Evolutionary conservation across 2,113 vertebrate genomes (phyloP), one percentile per base, ranked within the genome.

Genomic region (Ondatra zibethicus): DNA sequence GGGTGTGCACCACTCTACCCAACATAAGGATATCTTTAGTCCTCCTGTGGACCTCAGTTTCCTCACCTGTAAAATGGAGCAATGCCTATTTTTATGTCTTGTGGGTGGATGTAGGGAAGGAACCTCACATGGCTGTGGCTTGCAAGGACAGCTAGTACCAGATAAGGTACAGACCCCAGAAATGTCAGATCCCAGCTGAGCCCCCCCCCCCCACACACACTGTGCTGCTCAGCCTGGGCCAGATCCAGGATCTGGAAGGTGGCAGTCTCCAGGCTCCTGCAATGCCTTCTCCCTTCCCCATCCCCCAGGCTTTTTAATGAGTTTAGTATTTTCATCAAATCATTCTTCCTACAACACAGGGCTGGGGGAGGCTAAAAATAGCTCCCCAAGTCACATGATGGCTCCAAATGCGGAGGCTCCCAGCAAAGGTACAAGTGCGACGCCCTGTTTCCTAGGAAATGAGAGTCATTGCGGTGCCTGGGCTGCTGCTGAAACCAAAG

Each of bases 381-480:
- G 96, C 97, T 97, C 50, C 72, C 89, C 0, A 19, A 77, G 88
- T 96, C 97, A 97, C 95, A 13, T 97, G 97, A 94, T 1, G 1
- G 84, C 94, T 96, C 96, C 95, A 95, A 96, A 97, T 92, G 96
- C 88, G 17, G 97, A 97, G 97, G 96, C 96, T 97, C 94, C 94
- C 92, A 94, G 95, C 96, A 96, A 97, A 96, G 97, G 97, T 97
- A 95, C 97, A 95, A 96, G 94, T 94, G 93, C n/a, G 29, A 90
- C 95, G 95, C 96, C 92, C 94, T 77, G 97, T 98, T 98, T 97
- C 97, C 97, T 98, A 98, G 97, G 97, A 97, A 97, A 98, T 98
- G 95, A 88, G 93, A 97, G 94, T 88, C 95, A 95, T 88, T 93
- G 94, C 84, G 89, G 95, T 91, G 95, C 97, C 95, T 97, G 81